phyloP scores from a whole-genome alignment of 2,113 vertebrate genomes.

The Bucco capensis region DNA sequence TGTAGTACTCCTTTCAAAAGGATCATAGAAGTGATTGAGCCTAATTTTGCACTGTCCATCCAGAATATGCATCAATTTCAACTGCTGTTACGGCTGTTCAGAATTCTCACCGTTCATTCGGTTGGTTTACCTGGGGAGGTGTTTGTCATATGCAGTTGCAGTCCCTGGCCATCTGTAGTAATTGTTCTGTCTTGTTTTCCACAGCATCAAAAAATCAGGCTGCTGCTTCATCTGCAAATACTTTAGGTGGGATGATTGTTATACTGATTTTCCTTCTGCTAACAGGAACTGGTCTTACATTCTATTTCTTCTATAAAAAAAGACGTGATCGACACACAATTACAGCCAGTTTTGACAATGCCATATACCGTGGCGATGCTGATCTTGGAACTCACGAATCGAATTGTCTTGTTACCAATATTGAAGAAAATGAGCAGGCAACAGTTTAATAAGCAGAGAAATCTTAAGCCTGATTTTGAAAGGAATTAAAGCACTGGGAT shows the following conservation, averaged over 20 bases:
- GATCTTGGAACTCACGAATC: conserved; percentile 74
- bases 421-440: conserved; percentile 89
- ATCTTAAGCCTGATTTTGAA: not conserved
- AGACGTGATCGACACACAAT: conserved; percentile 51
- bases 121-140: not conserved
- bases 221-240: conserved; percentile 1
- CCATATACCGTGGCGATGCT: conserved; percentile 78
- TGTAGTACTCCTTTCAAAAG: not conserved
- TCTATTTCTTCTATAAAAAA: conserved; percentile 81
- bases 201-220: conserved; percentile 41
- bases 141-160: not conserved
- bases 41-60: not conserved
- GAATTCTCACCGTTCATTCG: not conserved
- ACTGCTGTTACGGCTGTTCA: not conserved
- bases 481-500: not conserved
- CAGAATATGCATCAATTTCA: not conserved
- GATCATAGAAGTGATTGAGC: not conserved
- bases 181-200: conserved; percentile 9
- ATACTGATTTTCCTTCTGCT: conserved; percentile 78
- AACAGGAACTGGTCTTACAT: conserved; percentile 62
- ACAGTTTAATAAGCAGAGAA: conserved; percentile 32
- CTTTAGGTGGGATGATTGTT: conserved; percentile 72
- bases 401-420: conserved; percentile 85
- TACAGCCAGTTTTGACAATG: conserved; percentile 83
- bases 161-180: not conserved